Evolutionary conservation across 2,797 vertebrate genomes (phyloP).

Genomic region (Sebastes iracundus): DNA sequence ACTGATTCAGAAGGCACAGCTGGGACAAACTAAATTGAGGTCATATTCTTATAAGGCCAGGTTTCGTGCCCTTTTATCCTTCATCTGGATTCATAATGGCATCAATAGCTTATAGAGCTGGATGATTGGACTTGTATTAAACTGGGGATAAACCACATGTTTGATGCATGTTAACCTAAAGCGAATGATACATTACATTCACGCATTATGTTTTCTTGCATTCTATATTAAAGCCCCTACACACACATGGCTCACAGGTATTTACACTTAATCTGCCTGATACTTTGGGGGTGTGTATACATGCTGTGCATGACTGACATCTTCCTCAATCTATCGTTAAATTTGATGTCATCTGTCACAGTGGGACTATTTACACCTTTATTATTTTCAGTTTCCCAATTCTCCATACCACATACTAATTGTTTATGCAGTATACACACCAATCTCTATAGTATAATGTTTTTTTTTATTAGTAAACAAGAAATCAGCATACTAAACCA

Average conservation of each 20-base stretch:
- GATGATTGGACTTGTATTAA: conserved; percentile 22
- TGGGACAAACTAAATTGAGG: conserved; percentile 65
- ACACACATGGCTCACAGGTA: background rate
- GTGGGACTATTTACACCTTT: background rate
- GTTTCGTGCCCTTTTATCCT: conserved; percentile 50
- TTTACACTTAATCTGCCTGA: background rate
- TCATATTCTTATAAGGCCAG: conserved; percentile 49
- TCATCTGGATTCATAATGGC: conserved; percentile 31
- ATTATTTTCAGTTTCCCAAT: background rate
- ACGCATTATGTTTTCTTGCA: background rate
- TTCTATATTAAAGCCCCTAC: background rate
- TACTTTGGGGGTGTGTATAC: background rate
- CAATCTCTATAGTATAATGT: background rate
- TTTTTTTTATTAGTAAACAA: background rate
- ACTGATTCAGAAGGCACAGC: conserved; percentile 48
- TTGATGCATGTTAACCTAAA: background rate
- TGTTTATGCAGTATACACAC: background rate
- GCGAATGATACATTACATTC: background rate
- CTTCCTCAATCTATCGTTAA: background rate
- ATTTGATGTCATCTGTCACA: background rate
- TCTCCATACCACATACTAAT: background rate
- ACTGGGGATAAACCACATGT: conserved; percentile 10
- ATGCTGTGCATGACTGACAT: background rate
- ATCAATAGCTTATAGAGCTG: conserved; percentile 1
- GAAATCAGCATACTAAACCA: background rate